Evolutionary conservation across 2,113 vertebrate species (phyloP).

Genomic region (Craseonycteris thonglongyai): DNA sequence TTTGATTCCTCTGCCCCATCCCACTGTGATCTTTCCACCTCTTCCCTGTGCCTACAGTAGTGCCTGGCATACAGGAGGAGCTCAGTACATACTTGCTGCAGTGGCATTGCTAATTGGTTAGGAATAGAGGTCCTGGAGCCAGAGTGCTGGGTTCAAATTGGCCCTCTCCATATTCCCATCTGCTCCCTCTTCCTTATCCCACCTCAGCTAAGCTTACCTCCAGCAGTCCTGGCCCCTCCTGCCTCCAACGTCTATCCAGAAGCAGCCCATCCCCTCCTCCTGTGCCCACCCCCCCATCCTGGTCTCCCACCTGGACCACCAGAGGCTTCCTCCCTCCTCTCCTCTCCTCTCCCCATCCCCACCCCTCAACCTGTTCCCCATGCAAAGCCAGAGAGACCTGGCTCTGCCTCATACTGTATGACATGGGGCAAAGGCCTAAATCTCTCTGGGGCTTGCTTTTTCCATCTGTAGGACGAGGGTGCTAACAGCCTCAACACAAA

Average conservation of each 20-base stretch:
- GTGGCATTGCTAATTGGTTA: not conserved
- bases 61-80: too few relatives aligned
- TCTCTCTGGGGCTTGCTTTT: not conserved
- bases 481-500: not conserved
- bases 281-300: too few relatives aligned
- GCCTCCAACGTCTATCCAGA: not conserved
- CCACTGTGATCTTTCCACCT: not conserved
- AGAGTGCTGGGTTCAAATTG: not conserved
- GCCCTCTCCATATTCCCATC: not conserved
- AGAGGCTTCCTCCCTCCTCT: not conserved
- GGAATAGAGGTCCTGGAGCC: not conserved
- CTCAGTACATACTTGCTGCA: too few relatives aligned
- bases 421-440: not conserved
- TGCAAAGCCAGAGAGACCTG: not conserved
- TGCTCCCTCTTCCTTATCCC: not conserved
- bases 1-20: too few relatives aligned
- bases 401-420: not conserved
- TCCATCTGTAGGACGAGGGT: not conserved
- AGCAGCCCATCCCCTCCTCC: not conserved
- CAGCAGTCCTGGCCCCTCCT: not conserved
- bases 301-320: not conserved
- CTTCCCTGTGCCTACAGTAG: not conserved
- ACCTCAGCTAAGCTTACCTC: not conserved
- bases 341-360: not conserved
- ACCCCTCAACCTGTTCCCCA: too few relatives aligned